Evolutionary conservation across 2,113 vertebrate species (phyloP).

Genomic region (Tursiops truncatus): DNA sequence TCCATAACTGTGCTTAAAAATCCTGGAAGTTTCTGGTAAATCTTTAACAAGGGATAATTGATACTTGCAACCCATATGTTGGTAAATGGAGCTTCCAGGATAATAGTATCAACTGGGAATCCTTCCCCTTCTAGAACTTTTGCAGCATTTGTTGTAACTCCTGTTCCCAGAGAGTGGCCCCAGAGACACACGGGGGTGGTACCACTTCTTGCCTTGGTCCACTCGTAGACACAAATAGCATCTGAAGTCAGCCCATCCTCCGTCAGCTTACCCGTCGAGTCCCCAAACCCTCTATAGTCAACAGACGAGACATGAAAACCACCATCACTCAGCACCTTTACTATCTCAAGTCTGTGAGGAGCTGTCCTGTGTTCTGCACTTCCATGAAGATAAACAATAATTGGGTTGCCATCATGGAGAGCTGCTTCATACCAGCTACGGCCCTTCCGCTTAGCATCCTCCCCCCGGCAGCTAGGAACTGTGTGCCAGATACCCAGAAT

Average conservation of each 20-base stretch:
- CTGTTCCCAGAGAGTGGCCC: no score
- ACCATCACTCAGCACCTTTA: no score
- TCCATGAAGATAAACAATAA: slow-evolving; percentile 94
- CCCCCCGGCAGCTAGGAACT: slow-evolving; percentile 84
- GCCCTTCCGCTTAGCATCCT: slow-evolving; percentile 85
- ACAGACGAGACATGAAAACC: no score
- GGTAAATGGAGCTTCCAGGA: slow-evolving; percentile 88
- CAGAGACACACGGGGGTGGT: no score
- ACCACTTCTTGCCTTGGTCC: no score
- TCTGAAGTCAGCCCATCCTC: no score
- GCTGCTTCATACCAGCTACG: slow-evolving; percentile 85
- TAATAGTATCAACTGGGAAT: slow-evolving; percentile 82
- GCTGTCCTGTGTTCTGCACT: slow-evolving; percentile 88
- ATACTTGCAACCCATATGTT: slow-evolving; percentile 79
- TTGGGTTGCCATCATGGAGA: slow-evolving; percentile 88
- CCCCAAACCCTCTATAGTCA: no score
- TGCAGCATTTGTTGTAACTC: no score
- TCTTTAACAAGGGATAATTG: slow-evolving; percentile 82
- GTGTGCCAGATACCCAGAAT: slow-evolving; percentile 89
- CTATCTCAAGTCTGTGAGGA: no score
- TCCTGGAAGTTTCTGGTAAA: slow-evolving; percentile 87
- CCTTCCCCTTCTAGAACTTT: slow-evolving; percentile 77
- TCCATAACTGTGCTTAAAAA: slow-evolving; percentile 83
- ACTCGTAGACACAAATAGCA: no score
- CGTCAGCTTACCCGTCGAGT: no score